phyloP scores from a whole-genome alignment of 1,140 invertebrate species.

The Drosophila serrata region DNA sequence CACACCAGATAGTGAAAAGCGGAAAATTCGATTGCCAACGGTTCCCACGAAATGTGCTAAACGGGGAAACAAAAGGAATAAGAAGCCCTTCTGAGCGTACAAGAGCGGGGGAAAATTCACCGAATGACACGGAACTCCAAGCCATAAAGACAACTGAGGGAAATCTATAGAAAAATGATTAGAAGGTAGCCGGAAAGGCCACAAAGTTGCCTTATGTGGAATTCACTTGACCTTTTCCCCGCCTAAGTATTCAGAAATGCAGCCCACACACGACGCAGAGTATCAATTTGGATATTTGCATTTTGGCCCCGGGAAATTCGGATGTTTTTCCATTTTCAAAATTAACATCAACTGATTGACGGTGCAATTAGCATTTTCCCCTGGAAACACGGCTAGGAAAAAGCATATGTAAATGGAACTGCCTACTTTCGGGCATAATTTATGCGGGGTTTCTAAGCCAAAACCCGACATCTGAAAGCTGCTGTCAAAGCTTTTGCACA shows the following conservation, averaged over 20 bases:
- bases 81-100: slow-evolving; percentile 14
- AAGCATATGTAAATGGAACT: slow-evolving; percentile 40
- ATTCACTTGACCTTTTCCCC: slow-evolving; percentile 22
- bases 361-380: slow-evolving; percentile 38
- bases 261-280: not conserved
- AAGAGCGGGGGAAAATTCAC: not conserved
- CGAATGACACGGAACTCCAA: not conserved
- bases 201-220: not conserved
- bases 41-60: slow-evolving; percentile 63
- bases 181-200: not conserved
- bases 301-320: slow-evolving; percentile 3
- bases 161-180: not conserved
- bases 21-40: slow-evolving; percentile 48
- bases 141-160: not conserved
- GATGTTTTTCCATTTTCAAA: slow-evolving; percentile 2
- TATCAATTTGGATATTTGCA: slow-evolving; percentile 5
- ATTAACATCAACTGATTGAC: slow-evolving; percentile 30
- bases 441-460: slow-evolving; percentile 21
- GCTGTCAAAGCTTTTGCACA: slow-evolving; percentile 49
- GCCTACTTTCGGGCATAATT: slow-evolving; percentile 69
- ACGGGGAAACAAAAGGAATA: slow-evolving; percentile 20
- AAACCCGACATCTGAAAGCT: slow-evolving; percentile 40
- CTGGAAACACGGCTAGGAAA: slow-evolving; percentile 33
- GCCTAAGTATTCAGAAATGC: slow-evolving; percentile 8
- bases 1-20: slow-evolving; percentile 25